These are phyloP conservation scores for Rhizoglyphus robini DNA, from an alignment of 1,140 invertebrate genomes.

Conservation along the genomic window DNA sequence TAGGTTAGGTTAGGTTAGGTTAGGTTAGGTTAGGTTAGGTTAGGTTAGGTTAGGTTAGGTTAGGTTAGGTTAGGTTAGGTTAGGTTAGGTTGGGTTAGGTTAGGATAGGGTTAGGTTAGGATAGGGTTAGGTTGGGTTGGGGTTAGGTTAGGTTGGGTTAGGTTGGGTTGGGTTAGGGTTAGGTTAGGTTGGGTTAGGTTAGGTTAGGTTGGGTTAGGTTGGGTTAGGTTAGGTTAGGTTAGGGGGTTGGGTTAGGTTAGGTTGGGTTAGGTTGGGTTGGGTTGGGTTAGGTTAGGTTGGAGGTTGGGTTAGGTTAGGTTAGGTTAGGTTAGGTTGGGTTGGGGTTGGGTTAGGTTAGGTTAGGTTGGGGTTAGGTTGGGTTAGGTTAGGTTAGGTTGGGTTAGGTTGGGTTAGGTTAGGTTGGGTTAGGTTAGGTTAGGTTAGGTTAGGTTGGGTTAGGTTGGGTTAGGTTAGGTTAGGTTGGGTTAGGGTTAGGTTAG, in stretches of 20 bases:
- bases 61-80: slow-evolving; percentile 24
- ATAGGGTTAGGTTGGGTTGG: no score
- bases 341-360: no score
- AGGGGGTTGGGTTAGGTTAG: no score
- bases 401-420: slow-evolving; percentile 20
- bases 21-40: slow-evolving; percentile 28
- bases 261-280: slow-evolving; percentile 26
- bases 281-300: no score
- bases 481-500: slow-evolving; percentile 9
- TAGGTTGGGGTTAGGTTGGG: no score
- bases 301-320: no score
- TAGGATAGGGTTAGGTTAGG: slow-evolving; percentile 27
- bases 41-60: slow-evolving; percentile 26
- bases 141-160: no score
- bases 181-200: slow-evolving; percentile 32
- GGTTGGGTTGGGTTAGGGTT: slow-evolving; percentile 33
- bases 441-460: slow-evolving; percentile 24
- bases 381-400: slow-evolving; percentile 21
- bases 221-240: slow-evolving; percentile 26
- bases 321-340: slow-evolving; percentile 24
- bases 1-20: slow-evolving; percentile 29
- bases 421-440: no score
- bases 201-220: slow-evolving; percentile 28
- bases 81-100: slow-evolving; percentile 26
- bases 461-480: slow-evolving; percentile 28